These are phyloP conservation scores for Isichthys henryi DNA, from an alignment of 2,113 vertebrate genomes.

Conservation along the genomic window DNA sequence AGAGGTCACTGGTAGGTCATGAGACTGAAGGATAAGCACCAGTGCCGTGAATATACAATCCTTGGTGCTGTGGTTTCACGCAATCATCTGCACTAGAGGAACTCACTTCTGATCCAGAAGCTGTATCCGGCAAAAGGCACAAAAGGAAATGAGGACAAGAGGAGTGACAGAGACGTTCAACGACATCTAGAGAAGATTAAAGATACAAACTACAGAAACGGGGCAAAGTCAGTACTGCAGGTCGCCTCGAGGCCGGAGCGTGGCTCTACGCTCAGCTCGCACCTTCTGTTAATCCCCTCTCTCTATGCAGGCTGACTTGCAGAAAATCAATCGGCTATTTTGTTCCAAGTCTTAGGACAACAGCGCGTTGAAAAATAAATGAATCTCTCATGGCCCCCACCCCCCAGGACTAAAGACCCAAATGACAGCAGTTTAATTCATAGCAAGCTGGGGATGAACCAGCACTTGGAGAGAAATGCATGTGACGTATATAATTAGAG, in stretches of 20 bases:
- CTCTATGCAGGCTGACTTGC: slow-evolving; percentile 59
- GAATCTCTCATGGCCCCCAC: background rate
- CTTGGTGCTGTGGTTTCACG: background rate
- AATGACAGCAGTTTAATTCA: background rate
- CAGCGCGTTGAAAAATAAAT: background rate
- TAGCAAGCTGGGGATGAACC: slow-evolving; percentile 25
- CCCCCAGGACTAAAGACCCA: background rate
- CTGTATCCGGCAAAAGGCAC: no score
- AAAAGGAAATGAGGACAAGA: background rate
- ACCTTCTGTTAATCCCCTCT: slow-evolving; percentile 78
- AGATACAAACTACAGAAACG: background rate
- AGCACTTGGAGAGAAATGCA: slow-evolving; percentile 26
- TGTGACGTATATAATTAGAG: slow-evolving; percentile 39
- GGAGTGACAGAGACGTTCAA: background rate
- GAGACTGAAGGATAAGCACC: slow-evolving; percentile 23
- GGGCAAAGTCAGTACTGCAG: background rate
- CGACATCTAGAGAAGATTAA: background rate
- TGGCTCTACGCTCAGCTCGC: slow-evolving; percentile 49
- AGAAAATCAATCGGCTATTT: slow-evolving; percentile 52
- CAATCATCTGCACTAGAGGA: background rate
- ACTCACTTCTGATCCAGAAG: background rate
- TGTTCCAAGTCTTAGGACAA: slow-evolving; percentile 31
- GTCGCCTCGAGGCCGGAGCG: slow-evolving; percentile 27
- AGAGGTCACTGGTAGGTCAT: slow-evolving; percentile 47
- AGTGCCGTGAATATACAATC: background rate